phyloP scores from a whole-genome alignment of 2,888 invertebrate species.

The Euclidia mi region DNA sequence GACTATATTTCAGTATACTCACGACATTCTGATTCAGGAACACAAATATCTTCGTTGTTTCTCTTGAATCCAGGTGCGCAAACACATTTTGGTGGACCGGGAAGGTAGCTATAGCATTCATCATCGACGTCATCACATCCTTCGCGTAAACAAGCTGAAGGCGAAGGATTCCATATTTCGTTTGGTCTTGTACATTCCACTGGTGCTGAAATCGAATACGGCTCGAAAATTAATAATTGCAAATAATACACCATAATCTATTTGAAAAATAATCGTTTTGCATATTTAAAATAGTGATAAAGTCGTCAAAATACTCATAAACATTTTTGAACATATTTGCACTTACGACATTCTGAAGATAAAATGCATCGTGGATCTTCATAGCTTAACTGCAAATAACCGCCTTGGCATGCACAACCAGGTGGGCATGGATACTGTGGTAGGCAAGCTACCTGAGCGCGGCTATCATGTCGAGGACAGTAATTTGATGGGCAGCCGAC shows the following conservation, averaged over 20 bases:
- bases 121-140: conserved; percentile 52
- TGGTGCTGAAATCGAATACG: conserved; percentile 55
- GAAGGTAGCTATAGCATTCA: conserved; percentile 28
- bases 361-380: conserved; percentile 23
- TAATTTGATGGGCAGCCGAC: conserved; percentile 58
- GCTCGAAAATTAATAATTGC: no score
- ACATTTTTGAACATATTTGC: neutral
- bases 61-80: conserved; percentile 47
- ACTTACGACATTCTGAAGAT: conserved; percentile 62
- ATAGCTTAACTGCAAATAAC: conserved; percentile 46
- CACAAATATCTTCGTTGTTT: conserved; percentile 48
- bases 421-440: conserved; percentile 60
- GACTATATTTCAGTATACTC: no score
- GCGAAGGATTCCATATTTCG: conserved; percentile 61
- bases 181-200: conserved; percentile 63
- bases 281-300: no score
- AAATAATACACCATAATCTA: no score
- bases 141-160: conserved; percentile 56
- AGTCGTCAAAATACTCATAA: neutral
- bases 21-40: no score
- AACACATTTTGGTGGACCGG: conserved; percentile 52
- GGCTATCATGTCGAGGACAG: conserved; percentile 65
- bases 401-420: conserved; percentile 67
- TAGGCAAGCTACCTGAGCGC: conserved; percentile 54
- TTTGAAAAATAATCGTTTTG: no score